Conservation (phyloP, 2,888 invertebrate species). For the Bruchidius siliquastri region DNA sequence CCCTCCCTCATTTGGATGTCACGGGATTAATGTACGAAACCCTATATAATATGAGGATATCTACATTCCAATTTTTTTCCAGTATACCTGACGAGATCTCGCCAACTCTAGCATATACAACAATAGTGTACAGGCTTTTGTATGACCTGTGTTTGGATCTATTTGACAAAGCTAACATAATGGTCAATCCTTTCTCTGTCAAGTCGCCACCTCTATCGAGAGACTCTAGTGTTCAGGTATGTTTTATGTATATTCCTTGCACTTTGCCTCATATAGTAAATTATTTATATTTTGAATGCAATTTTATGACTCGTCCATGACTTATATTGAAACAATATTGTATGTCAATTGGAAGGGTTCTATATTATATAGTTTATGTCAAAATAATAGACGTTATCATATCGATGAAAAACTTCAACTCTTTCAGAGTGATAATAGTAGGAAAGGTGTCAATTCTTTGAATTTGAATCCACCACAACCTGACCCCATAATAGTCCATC, state of each 20-base stretch:
- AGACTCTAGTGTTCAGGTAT: conserved; percentile 57
- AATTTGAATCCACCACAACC: conserved; percentile 68
- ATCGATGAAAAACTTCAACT: background rate
- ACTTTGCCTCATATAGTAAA: no score
- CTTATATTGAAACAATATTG: no score
- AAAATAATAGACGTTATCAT: background rate
- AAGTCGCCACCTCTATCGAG: conserved; percentile 61
- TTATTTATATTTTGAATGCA: no score
- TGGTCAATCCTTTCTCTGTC: conserved; percentile 59
- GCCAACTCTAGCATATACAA: conserved; percentile 73
- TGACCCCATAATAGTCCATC: conserved; percentile 90
- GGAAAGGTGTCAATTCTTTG: conserved; percentile 61
- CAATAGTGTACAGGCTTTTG: conserved; percentile 78
- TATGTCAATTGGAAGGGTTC: no score
- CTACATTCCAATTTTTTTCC: conserved; percentile 30
- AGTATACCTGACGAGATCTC: conserved; percentile 73
- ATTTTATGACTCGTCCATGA: no score
- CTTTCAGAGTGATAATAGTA: conserved; percentile 20
- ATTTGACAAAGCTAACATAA: conserved; percentile 82
- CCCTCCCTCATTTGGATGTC: no score
- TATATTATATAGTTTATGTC: no score
- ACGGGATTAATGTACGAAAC: no score
- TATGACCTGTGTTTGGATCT: conserved; percentile 95
- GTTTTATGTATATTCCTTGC: background rate
- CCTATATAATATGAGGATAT: no score